Base-by-base conservation (phyloP, 2,797 vertebrate genomes). In the Rhyacichthys aspro region DNA sequence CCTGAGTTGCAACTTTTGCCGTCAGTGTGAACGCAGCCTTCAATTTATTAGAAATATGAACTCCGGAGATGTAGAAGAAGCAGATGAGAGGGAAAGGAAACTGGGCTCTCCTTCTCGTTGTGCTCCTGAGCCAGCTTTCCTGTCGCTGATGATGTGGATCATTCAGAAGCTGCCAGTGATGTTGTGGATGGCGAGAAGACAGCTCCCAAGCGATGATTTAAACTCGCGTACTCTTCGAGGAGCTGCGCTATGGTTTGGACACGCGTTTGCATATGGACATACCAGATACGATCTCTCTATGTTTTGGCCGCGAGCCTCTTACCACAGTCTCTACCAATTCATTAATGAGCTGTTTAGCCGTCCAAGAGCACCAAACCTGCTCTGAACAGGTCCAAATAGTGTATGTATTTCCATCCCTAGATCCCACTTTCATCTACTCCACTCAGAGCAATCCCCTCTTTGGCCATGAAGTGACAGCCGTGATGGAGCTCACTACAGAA, bases 301-400 rank as follows among this genome's bases (percentile, higher is more conserved):
- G 60, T 63, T 18, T 68, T 90, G 81, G 81, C 86, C 16, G 16
- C 1, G 28, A 70, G 79, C 74, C 70, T 36, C 66, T 83, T 23
- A 69, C 89, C 89, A 81, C 84, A 88, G 85, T 85, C 86, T 84
- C 72, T 65, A 87, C 82, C 83, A 84, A 82, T 76, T 83, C 81
- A 88, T 88, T 85, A 89, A 86, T 81, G 81, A 88, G 75, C 81
- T 71, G 56, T 86, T 86, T 59, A 74, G 76, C 78, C 72, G 56
- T 86, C 81, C 86, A 82, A 87, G 71, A 83, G 61, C 73, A 84
- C 78, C 78, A 85, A 78, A 84, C 77, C 82, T 75, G 74, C 76
- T 82, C 67, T 65, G 67, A 66, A 58, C 74, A 81, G 82, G 81
- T 80, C 84, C 76, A 71, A 72, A 17, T 19, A 4, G 79, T 78